Percentiles rank a stretch among this genome's conserved stretches.
Evolutionary conservation across 1,140 invertebrate species (phyloP).

Genomic region (Ptiloglossa arizonensis): DNA sequence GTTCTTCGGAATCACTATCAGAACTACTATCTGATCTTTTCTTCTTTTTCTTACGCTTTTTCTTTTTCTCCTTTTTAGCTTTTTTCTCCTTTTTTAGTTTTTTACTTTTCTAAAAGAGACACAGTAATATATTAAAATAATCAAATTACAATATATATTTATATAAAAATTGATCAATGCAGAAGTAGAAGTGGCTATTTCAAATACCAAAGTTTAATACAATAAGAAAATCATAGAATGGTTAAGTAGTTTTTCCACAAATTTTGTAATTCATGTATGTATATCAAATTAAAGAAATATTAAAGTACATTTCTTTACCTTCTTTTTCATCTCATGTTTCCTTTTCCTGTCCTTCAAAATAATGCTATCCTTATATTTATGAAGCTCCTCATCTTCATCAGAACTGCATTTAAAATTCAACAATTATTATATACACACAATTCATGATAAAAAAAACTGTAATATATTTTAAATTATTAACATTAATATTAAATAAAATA

Average conservation of each 20-base stretch:
- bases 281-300: no score
- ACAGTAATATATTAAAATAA: neutral
- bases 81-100: conserved; percentile 81
- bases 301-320: no score
- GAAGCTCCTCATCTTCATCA: conserved; percentile 80
- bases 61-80: conserved; percentile 75
- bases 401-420: conserved; percentile 70
- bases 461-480: neutral
- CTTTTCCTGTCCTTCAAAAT: conserved; percentile 83
- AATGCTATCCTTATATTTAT: conserved; percentile 78
- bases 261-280: no score
- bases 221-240: no score
- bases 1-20: conserved; percentile 75
- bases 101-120: conserved; percentile 68
- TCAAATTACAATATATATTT: neutral
- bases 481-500: neutral
- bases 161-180: no score
- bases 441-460: neutral
- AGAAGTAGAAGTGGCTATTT: no score
- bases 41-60: conserved; percentile 75
- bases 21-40: conserved; percentile 72
- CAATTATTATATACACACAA: conserved; percentile 40
- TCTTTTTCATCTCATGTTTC: conserved; percentile 84
- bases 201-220: no score
- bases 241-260: no score